These are phyloP conservation scores for Sterrhoptilus dennistouni DNA, from an alignment of 2,113 vertebrate species.

Conservation along the genomic window DNA sequence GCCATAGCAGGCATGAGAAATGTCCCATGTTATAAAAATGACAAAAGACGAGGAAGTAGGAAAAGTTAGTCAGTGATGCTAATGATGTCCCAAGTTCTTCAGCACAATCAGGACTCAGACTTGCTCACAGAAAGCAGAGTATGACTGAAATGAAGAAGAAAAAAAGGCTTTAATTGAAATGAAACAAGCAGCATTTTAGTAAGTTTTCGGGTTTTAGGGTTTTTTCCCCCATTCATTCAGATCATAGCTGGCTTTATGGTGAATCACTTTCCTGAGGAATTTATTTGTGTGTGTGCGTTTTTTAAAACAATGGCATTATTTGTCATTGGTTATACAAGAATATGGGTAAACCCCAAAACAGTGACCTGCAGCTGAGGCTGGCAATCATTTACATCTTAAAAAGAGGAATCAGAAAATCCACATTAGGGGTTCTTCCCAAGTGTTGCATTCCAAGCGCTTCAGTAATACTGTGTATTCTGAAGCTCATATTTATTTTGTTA, in stretches of 20 bases:
- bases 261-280: constrained; percentile 12
- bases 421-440: not conserved
- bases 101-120: not conserved
- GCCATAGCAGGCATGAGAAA: not conserved
- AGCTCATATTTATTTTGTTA: not conserved
- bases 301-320: not conserved
- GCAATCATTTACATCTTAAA: not conserved
- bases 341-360: not conserved
- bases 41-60: not conserved
- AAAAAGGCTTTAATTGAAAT: not conserved
- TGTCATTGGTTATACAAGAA: not conserved
- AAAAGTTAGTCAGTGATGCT: not conserved
- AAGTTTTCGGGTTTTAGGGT: not conserved
- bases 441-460: not conserved
- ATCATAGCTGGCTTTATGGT: not conserved
- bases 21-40: not conserved
- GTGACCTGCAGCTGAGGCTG: not conserved
- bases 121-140: not conserved
- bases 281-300: not conserved
- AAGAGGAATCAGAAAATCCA: not conserved
- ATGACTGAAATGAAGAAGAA: not conserved
- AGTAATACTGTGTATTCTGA: not conserved
- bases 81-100: not conserved
- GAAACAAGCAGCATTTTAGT: not conserved
- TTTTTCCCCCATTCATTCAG: not conserved